phyloP scores from a whole-genome alignment of 1,140 invertebrate genomes.

The Lucilia sericata region DNA sequence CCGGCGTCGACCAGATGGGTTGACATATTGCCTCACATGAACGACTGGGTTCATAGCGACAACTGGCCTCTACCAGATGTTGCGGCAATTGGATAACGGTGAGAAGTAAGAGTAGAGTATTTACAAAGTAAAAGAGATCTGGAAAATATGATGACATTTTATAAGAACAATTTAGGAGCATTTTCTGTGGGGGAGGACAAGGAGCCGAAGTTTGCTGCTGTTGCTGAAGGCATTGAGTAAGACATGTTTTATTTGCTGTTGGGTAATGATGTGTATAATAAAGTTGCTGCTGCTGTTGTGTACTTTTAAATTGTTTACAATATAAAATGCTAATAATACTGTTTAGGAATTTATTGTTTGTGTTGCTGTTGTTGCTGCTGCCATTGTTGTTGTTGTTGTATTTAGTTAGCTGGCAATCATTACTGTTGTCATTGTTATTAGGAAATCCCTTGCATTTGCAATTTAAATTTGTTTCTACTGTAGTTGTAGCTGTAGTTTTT shows the following conservation, averaged over 20 bases:
- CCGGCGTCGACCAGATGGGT: slow-evolving; percentile 14
- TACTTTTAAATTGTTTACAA: slow-evolving; percentile 46
- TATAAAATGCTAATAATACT: slow-evolving; percentile 26
- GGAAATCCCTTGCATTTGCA: neutral
- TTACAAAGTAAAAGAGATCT: neutral
- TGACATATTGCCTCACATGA: slow-evolving; percentile 70
- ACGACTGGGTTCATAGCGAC: slow-evolving; percentile 67
- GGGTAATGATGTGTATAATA: neutral
- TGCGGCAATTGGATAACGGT: slow-evolving; percentile 35
- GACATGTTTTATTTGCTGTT: neutral
- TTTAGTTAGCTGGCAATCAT: neutral
- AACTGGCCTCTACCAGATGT: slow-evolving; percentile 50
- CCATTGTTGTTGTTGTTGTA: no score
- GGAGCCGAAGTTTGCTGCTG: neutral
- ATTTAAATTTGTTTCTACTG: neutral
- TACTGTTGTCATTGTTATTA: neutral
- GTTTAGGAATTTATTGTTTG: neutral
- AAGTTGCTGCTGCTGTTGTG: slow-evolving; percentile 33
- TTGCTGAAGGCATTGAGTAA: no score
- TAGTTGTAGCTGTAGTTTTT: neutral
- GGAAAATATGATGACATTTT: neutral
- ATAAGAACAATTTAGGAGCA: neutral
- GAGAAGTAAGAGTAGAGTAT: slow-evolving; percentile 9
- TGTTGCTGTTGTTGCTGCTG: neutral
- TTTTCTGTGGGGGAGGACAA: neutral